These are phyloP conservation scores for Holothuria glaberrima DNA, from an alignment of 35 echinoderm and acorn worm genomes.

Conservation along the genomic window DNA sequence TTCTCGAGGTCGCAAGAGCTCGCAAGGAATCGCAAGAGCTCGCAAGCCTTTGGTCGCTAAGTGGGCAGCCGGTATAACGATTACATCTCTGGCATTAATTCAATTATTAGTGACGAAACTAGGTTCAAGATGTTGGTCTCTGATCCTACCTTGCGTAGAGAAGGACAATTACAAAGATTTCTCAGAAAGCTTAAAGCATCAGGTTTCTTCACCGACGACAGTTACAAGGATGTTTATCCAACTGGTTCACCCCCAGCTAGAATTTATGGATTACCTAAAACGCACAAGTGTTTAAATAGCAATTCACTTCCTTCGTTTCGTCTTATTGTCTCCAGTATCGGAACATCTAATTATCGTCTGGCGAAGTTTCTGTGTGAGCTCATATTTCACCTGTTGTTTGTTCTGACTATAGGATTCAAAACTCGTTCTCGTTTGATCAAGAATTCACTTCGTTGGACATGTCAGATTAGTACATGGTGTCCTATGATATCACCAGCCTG, in stretches of 20 bases:
- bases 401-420: neutral
- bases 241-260: neutral
- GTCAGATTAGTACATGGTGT: neutral
- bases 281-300: neutral
- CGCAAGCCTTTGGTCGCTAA: too few relatives aligned
- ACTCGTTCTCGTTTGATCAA: neutral
- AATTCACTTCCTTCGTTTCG: neutral
- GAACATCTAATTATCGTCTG: neutral
- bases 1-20: too few relatives aligned
- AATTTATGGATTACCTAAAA: too few relatives aligned
- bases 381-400: neutral
- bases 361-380: conserved; percentile 11
- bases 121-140: neutral
- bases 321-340: conserved; percentile 11
- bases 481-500: neutral
- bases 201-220: too few relatives aligned
- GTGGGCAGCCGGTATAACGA: too few relatives aligned
- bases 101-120: neutral
- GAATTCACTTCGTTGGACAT: neutral
- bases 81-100: neutral
- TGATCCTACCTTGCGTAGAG: neutral
- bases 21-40: too few relatives aligned
- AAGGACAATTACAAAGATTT: conserved; percentile 9
- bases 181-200: too few relatives aligned
- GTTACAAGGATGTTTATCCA: too few relatives aligned